phyloP scores from a whole-genome alignment of 1,140 invertebrate genomes.

The Cataglyphis hispanica region DNA sequence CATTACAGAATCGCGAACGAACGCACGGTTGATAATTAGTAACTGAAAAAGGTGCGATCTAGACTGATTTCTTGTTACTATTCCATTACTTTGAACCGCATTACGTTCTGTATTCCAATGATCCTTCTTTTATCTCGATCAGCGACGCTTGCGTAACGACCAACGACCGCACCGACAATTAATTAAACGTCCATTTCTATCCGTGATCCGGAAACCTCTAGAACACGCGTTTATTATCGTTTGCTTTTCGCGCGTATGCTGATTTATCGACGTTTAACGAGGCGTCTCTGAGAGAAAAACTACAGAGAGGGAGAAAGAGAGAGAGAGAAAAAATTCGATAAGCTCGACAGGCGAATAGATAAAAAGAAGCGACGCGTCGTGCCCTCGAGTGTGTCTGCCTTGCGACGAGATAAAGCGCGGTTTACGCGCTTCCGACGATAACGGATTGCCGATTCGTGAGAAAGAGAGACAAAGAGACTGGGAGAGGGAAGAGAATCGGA shows the following conservation, averaged over 20 bases:
- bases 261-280: conserved; percentile 49
- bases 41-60: background rate
- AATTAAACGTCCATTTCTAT: conserved; percentile 40
- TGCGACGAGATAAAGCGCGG: conserved; percentile 63
- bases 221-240: conserved; percentile 38
- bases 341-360: conserved; percentile 20
- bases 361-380: conserved; percentile 47
- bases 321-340: conserved; percentile 49
- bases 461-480: background rate
- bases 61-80: background rate
- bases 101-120: background rate
- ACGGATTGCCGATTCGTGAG: conserved; percentile 32
- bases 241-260: conserved; percentile 17
- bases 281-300: conserved; percentile 1
- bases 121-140: conserved; percentile 27
- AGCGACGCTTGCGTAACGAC: conserved; percentile 28
- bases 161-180: conserved; percentile 25
- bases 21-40: background rate
- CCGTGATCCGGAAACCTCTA: background rate
- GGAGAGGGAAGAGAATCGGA: background rate
- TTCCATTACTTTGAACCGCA: conserved; percentile 3
- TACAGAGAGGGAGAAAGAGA: background rate
- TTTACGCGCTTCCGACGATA: conserved; percentile 56
- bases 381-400: conserved; percentile 52
- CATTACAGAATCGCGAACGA: background rate